Evolutionary conservation across 2,888 invertebrate genomes (phyloP).

Genomic region (Crepidodera aurea): DNA sequence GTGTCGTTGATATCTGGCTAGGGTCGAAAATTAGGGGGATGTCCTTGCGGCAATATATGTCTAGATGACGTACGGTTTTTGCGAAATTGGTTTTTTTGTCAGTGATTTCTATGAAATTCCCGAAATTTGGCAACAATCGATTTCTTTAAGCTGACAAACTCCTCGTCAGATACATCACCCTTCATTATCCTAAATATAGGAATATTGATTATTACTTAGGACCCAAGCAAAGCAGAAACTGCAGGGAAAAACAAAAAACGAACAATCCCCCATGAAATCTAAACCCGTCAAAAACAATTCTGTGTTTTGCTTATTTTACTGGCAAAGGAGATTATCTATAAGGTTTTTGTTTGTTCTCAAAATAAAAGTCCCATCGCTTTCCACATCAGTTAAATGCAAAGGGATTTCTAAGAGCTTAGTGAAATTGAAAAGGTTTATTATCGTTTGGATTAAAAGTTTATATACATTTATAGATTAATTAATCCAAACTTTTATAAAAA

Average conservation of each 20-base stretch:
- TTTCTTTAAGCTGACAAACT: no score
- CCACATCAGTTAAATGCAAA: conserved; percentile 32
- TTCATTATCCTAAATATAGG: no score
- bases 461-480: no score
- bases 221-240: neutral
- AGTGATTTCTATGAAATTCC: no score
- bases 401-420: conserved; percentile 18
- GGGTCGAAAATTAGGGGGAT: conserved; percentile 7
- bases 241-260: conserved; percentile 16
- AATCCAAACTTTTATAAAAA: no score
- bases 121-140: no score
- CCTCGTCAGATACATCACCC: no score
- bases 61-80: conserved; percentile 2
- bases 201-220: no score
- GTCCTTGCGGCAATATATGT: neutral
- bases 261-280: neutral
- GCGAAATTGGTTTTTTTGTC: neutral
- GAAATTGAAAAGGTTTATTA: conserved; percentile 23
- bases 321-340: conserved; percentile 29
- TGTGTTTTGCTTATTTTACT: conserved; percentile 15
- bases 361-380: conserved; percentile 40
- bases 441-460: conserved; percentile 8
- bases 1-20: neutral
- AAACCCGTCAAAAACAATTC: conserved; percentile 24
- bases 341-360: conserved; percentile 39